Conservation (phyloP, 2,888 invertebrate genomes). For the Clitarchus hookeri region DNA sequence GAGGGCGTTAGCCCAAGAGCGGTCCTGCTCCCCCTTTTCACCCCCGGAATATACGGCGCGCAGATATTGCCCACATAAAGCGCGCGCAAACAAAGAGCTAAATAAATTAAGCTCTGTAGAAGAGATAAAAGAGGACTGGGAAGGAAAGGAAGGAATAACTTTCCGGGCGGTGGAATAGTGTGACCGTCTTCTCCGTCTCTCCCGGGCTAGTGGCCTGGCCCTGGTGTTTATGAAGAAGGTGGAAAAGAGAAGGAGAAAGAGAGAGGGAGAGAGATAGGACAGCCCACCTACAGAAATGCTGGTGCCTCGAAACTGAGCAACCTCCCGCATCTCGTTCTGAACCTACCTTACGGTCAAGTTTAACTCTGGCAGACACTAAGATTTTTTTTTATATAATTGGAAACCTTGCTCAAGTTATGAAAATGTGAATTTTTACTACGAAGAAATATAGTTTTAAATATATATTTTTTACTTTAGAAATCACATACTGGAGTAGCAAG, state of each 20-base stretch:
- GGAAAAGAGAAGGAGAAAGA: not conserved
- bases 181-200: not conserved
- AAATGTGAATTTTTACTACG: too few relatives aligned
- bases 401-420: too few relatives aligned
- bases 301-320: too few relatives aligned
- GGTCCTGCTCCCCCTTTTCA: not conserved
- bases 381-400: too few relatives aligned
- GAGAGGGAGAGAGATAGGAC: not conserved
- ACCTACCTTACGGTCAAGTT: too few relatives aligned
- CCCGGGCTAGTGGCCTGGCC: not conserved
- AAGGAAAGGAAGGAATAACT: conserved; percentile 16
- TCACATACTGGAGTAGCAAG: too few relatives aligned
- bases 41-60: conserved; percentile 19
- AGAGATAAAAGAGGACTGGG: not conserved
- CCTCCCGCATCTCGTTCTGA: too few relatives aligned
- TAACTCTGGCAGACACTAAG: too few relatives aligned
- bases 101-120: conserved; percentile 23
- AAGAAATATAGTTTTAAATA: too few relatives aligned
- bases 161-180: not conserved
- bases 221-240: not conserved
- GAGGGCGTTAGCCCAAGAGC: too few relatives aligned
- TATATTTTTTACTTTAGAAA: too few relatives aligned
- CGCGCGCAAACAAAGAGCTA: conserved; percentile 23
- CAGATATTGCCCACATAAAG: conserved; percentile 23
- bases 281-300: too few relatives aligned